Evolutionary conservation across 2,113 vertebrate species (phyloP).

Genomic region (Hyperopisus bebe): DNA sequence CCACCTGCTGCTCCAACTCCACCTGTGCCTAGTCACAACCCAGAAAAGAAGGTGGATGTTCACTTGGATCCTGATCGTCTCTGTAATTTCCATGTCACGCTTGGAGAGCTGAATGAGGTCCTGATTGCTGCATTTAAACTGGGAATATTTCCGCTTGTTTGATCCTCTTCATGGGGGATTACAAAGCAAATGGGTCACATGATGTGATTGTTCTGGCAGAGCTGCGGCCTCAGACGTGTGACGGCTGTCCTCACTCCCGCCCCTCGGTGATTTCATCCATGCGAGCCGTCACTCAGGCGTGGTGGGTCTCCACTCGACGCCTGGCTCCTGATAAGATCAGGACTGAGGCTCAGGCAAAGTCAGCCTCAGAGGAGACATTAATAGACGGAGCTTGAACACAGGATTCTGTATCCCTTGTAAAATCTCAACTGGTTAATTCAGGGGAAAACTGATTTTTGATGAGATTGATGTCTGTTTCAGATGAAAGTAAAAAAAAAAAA

Average conservation of each 20-base stretch:
- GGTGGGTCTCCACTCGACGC: neutral
- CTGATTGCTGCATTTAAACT: neutral
- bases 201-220: neutral
- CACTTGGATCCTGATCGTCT: neutral
- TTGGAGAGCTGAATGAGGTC: neutral
- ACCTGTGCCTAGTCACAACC: neutral
- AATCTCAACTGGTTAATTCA: neutral
- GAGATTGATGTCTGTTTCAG: neutral
- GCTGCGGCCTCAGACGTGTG: neutral
- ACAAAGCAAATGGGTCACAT: neutral
- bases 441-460: neutral
- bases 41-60: neutral
- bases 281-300: neutral
- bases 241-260: neutral
- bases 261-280: neutral
- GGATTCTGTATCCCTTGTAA: neutral
- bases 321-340: neutral
- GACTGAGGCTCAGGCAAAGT: neutral
- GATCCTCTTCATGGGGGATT: neutral
- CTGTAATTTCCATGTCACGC: neutral
- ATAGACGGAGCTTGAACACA: neutral
- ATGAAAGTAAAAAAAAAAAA: neutral
- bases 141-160: neutral
- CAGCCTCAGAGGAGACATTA: neutral
- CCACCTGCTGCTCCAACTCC: neutral